Evolutionary conservation across 2,797 vertebrate genomes (phyloP), one percentile per base, ranked within the genome.

Genomic region (Arctocebus calabarensis): DNA sequence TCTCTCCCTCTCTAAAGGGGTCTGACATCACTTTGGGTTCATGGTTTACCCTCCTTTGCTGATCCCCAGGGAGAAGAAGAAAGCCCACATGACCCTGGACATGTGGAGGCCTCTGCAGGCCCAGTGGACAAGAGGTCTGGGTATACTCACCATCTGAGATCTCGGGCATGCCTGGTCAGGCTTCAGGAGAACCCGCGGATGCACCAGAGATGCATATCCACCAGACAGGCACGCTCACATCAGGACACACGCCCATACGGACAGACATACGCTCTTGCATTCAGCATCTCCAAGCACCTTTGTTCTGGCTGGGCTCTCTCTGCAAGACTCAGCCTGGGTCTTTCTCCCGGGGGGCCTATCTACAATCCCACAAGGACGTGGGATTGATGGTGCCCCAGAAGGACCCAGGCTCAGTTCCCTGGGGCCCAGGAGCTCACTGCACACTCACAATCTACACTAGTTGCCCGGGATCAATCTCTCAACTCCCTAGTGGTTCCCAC

Each of bases 111-210:
- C 52, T 66, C 75, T 78, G 55, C 19, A 61, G 85, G 68, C 55
- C 66, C 2, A 0, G 20, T 8, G 37, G 82, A 79, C n/a, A 19
- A 81, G 71, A 45, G n/a, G 52, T 88, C 86, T 94, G 95, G 92
- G 94, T n/a, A 92, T 97, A 97, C 97, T 98, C 84, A 98, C 97
- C 97, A 13, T 87, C 45, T 78, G 70, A 89, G 94, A 95, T 94
- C 73, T 61, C 86, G 71, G 88, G 68, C 64, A 34, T 7, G 43
- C 91, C 77, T 40, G 84, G 43, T 61, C 81, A 82, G 95, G 88
- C 86, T 95, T 89, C 88, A 75, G 95, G 94, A 89, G 96, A 91
- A 86, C 84, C 92, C 87, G 96, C 74, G 84, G 91, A 89, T 91
- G 75, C 94, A 93, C 89, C 93, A 81, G 77, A 86, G 95, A 17